Conservation (phyloP, 2,113 vertebrate genomes). For the Tetrax tetrax region DNA sequence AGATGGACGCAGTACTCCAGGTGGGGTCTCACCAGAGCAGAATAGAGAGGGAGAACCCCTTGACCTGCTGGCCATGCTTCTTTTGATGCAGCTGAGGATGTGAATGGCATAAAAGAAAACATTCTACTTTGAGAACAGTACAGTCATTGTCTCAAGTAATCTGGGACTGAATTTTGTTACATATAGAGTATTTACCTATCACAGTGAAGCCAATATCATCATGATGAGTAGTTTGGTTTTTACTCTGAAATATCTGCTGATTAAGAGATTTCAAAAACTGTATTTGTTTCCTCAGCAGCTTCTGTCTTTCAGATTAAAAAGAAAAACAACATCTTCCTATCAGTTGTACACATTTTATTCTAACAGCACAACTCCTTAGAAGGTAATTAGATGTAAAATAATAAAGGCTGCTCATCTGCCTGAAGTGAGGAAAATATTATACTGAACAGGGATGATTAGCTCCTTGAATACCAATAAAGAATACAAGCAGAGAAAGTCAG, state of each 20-base stretch:
- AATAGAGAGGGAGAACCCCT: too few relatives aligned
- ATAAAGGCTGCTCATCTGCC: conserved; percentile 13
- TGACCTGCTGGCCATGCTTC: too few relatives aligned
- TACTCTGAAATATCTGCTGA: not conserved
- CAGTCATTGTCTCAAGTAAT: not conserved
- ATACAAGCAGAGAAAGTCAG: not conserved
- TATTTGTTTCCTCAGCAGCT: not conserved
- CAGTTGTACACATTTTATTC: not conserved
- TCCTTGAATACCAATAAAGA: not conserved
- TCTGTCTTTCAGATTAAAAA: not conserved
- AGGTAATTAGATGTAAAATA: conserved; percentile 46
- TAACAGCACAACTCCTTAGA: not conserved
- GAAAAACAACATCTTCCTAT: not conserved
- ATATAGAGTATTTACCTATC: not conserved
- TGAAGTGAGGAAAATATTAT: conserved; percentile 1
- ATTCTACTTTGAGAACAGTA: not conserved
- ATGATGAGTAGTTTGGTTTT: not conserved
- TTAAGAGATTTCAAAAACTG: not conserved
- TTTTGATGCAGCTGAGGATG: too few relatives aligned
- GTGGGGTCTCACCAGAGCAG: too few relatives aligned
- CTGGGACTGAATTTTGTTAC: not conserved
- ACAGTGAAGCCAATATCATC: not conserved
- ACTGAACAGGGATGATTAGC: not conserved
- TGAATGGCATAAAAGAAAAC: not conserved
- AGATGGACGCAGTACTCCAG: too few relatives aligned